A percentile compares a stretch with the other conserved stretches of the same genome.
Evolutionary conservation across 2,797 vertebrate genomes (phyloP).

Genomic region (Clangula hyemalis): DNA sequence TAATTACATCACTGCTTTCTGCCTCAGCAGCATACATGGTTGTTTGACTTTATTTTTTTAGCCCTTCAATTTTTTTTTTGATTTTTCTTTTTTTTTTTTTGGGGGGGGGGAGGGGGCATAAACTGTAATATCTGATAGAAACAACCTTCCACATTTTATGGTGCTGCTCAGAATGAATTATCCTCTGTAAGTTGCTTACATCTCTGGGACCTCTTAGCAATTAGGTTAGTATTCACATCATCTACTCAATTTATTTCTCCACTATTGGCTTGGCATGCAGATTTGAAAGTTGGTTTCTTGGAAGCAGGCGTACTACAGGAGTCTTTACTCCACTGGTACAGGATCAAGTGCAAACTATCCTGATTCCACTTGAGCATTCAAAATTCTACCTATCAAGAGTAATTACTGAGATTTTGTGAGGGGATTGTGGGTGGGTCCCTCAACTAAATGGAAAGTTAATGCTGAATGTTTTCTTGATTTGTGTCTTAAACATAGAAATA

Average conservation of each 20-base stretch:
- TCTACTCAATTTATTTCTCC: neutral
- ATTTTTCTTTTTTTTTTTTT: neutral
- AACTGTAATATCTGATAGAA: neutral
- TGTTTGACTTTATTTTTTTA: neutral
- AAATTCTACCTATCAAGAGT: neutral
- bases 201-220: neutral
- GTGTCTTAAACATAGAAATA: neutral
- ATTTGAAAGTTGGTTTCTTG: neutral
- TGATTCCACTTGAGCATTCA: neutral
- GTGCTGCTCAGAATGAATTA: neutral
- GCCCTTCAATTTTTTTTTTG: neutral
- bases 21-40: neutral
- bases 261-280: neutral
- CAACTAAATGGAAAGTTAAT: neutral
- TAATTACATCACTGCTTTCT: neutral
- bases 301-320: neutral
- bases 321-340: neutral
- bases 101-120: neutral
- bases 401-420: neutral
- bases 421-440: neutral
- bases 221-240: neutral
- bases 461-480: neutral
- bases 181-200: neutral
- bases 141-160: neutral
- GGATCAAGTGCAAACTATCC: neutral